Percentiles rank a stretch among this genome's conserved stretches.
Conservation (phyloP, 1,140 invertebrate genomes). For the Paraescarpia echinospica region DNA sequence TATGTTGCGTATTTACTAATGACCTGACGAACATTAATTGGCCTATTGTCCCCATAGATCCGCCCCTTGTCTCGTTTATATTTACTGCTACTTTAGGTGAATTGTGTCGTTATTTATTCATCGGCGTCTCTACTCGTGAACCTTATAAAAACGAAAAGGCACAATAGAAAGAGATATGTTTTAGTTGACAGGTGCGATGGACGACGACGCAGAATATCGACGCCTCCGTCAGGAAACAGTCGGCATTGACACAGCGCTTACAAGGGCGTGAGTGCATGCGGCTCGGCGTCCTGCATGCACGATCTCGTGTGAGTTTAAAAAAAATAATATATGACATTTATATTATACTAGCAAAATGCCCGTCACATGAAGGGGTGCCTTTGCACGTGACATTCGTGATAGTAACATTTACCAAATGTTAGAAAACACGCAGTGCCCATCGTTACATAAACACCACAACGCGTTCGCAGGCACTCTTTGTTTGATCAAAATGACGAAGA, state of each 20-base stretch:
- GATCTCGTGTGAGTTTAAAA: background rate
- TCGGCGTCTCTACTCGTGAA: background rate
- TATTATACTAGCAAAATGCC: too few relatives aligned
- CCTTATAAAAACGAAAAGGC: background rate
- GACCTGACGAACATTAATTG: background rate
- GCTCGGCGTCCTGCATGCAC: background rate
- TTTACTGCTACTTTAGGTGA: background rate
- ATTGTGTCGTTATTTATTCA: constrained; percentile 1
- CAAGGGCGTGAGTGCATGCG: background rate
- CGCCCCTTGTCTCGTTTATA: background rate
- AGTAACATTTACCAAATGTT: too few relatives aligned
- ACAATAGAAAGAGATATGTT: constrained; percentile 1
- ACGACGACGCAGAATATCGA: background rate
- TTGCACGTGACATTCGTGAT: too few relatives aligned
- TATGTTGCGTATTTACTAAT: background rate
- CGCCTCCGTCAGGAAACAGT: background rate
- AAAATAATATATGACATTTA: too few relatives aligned
- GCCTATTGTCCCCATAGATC: background rate
- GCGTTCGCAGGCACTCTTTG: too few relatives aligned
- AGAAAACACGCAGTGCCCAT: too few relatives aligned
- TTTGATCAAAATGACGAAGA: too few relatives aligned
- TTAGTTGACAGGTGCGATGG: background rate
- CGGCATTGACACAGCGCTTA: background rate
- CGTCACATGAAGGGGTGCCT: too few relatives aligned
- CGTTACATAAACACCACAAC: too few relatives aligned